Conservation (phyloP, 1,140 invertebrate species). For the Drosophila littoralis region DNA sequence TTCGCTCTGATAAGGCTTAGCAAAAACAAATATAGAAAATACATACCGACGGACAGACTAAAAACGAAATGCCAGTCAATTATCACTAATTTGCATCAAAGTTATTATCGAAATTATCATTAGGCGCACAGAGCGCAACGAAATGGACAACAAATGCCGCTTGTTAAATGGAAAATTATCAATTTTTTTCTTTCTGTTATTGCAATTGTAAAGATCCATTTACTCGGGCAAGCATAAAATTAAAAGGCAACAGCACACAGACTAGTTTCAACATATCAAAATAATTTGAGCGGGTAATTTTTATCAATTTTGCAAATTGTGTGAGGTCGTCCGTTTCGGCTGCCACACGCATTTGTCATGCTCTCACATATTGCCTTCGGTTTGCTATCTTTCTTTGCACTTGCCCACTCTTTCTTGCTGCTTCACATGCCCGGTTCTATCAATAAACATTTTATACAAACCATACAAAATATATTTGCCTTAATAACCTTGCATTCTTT, state of each 20-base stretch:
- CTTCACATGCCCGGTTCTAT: slow-evolving; percentile 16
- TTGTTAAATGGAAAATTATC: slow-evolving; percentile 32
- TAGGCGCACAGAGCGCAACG: slow-evolving; percentile 21
- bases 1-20: slow-evolving; percentile 26
- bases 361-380: slow-evolving; percentile 10
- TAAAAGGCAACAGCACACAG: not conserved
- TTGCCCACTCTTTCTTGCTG: slow-evolving; percentile 1
- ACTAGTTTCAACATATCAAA: slow-evolving; percentile 13
- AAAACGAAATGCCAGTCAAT: slow-evolving; percentile 51
- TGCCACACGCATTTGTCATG: slow-evolving; percentile 37
- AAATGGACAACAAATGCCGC: slow-evolving; percentile 24
- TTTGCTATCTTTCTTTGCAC: not conserved
- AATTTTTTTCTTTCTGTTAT: slow-evolving; percentile 21
- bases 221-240: not conserved
- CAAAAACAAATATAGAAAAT: slow-evolving; percentile 16
- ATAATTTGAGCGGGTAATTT: slow-evolving; percentile 33
- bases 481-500: slow-evolving; percentile 72
- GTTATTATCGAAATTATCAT: slow-evolving; percentile 77
- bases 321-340: slow-evolving; percentile 49
- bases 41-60: slow-evolving; percentile 5
- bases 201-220: slow-evolving; percentile 47
- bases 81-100: slow-evolving; percentile 77
- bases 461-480: slow-evolving; percentile 52
- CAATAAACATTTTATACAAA: slow-evolving; percentile 61
- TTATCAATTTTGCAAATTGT: slow-evolving; percentile 46